These are phyloP conservation scores for Brachionus koreanus DNA, from an alignment of 1,140 invertebrate species.

Conservation along the genomic window DNA sequence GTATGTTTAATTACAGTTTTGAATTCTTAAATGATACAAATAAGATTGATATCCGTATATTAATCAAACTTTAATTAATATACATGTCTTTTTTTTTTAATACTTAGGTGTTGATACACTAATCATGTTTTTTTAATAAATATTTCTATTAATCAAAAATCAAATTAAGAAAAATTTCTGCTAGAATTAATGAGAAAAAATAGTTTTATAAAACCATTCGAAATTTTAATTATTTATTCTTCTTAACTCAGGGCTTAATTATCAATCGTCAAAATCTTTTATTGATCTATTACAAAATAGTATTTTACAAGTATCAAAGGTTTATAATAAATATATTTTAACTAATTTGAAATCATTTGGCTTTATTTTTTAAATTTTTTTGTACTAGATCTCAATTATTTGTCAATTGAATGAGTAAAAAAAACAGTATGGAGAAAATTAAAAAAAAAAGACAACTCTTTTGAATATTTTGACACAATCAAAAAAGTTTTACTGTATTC, in stretches of 20 bases:
- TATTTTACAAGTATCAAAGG: too few species aligned
- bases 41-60: constrained; percentile 2
- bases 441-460: too few species aligned
- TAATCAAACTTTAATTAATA: constrained; percentile 21
- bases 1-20: neutral
- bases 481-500: too few species aligned
- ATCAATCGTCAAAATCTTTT: too few species aligned
- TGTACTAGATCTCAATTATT: too few species aligned
- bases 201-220: neutral
- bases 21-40: neutral
- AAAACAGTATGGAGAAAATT: too few species aligned
- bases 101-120: constrained; percentile 18
- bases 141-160: neutral
- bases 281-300: too few species aligned
- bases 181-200: neutral
- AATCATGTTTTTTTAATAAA: constrained; percentile 34
- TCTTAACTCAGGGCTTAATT: neutral
- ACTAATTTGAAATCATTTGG: too few species aligned
- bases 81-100: constrained; percentile 22
- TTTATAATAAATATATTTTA: too few species aligned
- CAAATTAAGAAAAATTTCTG: neutral
- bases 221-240: neutral
- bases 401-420: too few species aligned
- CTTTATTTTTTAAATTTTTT: too few species aligned
- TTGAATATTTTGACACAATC: too few species aligned